Conservation (phyloP, 2,113 vertebrate genomes). For the Epinephelus moara region DNA sequence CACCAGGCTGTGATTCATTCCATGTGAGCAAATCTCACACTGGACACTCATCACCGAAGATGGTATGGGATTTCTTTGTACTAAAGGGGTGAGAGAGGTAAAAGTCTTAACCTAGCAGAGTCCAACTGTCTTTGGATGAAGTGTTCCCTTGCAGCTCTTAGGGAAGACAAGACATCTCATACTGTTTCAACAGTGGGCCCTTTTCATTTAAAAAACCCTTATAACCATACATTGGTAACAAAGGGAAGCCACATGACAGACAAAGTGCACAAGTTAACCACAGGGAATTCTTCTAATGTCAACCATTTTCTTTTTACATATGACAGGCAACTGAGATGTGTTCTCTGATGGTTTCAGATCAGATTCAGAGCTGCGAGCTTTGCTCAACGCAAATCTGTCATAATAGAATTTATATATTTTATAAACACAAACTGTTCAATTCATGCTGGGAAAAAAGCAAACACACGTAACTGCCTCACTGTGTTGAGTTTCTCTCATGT, state of each 20-base stretch:
- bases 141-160: not conserved
- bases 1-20: not conserved
- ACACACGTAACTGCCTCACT: not conserved
- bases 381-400: not conserved
- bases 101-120: not conserved
- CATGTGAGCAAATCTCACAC: not conserved
- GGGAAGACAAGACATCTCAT: not conserved
- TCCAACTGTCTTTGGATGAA: not conserved
- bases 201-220: not conserved
- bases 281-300: not conserved
- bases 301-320: not conserved
- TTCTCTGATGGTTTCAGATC: not conserved
- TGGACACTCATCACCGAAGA: not conserved
- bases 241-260: not conserved
- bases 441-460: not conserved
- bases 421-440: not conserved
- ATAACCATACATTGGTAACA: not conserved
- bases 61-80: not conserved
- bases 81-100: not conserved
- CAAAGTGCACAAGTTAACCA: not conserved
- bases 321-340: not conserved
- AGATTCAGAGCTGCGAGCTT: not conserved
- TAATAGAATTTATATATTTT: not conserved
- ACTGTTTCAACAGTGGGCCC: not conserved
- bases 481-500: not conserved